Conservation (phyloP, 2,113 vertebrate genomes). For the Indicator maculatus region DNA sequence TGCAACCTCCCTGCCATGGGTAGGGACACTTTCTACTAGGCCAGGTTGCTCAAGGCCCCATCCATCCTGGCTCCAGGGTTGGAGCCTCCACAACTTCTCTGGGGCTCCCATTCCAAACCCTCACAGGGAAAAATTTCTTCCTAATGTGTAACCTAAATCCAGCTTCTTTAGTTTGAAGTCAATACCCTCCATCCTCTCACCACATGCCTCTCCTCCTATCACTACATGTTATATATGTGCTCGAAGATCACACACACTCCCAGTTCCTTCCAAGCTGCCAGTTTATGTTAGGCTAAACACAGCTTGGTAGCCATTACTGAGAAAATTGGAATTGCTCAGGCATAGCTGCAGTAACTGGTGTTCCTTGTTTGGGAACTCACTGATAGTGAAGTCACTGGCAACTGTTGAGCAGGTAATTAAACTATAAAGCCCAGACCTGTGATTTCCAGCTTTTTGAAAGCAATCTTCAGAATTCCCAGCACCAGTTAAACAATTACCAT, state of each 20-base stretch:
- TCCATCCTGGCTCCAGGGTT: too few relatives aligned
- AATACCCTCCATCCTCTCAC: too few relatives aligned
- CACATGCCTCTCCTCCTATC: too few relatives aligned
- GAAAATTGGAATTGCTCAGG: constrained; percentile 61
- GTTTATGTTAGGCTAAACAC: constrained; percentile 22
- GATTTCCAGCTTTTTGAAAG: constrained; percentile 64
- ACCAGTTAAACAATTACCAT: constrained; percentile 38
- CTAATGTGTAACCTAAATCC: too few relatives aligned
- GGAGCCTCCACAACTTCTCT: too few relatives aligned
- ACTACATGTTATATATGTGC: neutral
- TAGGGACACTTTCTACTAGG: too few relatives aligned
- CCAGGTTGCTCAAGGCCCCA: too few relatives aligned
- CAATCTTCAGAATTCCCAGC: constrained; percentile 67
- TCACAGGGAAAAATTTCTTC: too few relatives aligned
- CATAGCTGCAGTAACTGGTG: constrained; percentile 40
- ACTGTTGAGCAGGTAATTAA: constrained; percentile 76
- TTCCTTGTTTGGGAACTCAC: constrained; percentile 53
- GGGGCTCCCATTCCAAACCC: too few relatives aligned
- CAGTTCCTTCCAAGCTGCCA: constrained; percentile 16
- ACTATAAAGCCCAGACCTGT: constrained; percentile 66
- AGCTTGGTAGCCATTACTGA: constrained; percentile 41
- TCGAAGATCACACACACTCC: neutral
- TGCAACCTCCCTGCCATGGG: too few relatives aligned
- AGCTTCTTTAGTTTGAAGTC: too few relatives aligned
- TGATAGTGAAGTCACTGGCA: constrained; percentile 59